phyloP scores from a whole-genome alignment of 2,888 invertebrate genomes.

The Coronaproctus castanopsis region DNA sequence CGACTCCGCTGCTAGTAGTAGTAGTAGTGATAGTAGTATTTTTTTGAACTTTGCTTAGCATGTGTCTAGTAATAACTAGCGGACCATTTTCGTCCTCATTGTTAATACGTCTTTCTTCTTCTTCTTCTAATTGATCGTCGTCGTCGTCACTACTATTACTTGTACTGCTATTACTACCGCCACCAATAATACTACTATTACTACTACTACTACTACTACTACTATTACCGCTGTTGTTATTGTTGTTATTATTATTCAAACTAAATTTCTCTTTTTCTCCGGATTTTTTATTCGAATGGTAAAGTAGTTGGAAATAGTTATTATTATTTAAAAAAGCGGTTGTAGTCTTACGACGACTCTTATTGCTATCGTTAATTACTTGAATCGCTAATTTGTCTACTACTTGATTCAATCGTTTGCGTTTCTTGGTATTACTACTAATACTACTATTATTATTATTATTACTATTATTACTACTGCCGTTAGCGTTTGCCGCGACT shows the following conservation, averaged over 20 bases:
- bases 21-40: no score
- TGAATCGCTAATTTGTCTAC: slow-evolving; percentile 47
- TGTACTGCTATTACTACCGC: no score
- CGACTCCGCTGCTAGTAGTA: no score
- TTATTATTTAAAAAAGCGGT: no score
- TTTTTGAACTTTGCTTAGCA: slow-evolving; percentile 20
- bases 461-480: neutral
- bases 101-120: no score
- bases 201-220: slow-evolving; percentile 21
- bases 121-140: neutral
- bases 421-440: slow-evolving; percentile 29
- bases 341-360: no score
- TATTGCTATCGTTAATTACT: slow-evolving; percentile 12
- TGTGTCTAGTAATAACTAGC: slow-evolving; percentile 22
- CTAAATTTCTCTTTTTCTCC: no score
- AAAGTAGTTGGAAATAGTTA: no score
- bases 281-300: no score
- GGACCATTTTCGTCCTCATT: neutral
- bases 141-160: neutral
- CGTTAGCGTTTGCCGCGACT: neutral
- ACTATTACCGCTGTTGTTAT: slow-evolving; percentile 10
- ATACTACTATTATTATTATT: neutral
- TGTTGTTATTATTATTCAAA: no score
- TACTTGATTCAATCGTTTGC: slow-evolving; percentile 57
- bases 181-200: no score